A percentile compares a stretch with the other conserved stretches of the same genome.
Conservation (phyloP, 2,797 vertebrate species). For the Mormyrus hasselquistii region DNA sequence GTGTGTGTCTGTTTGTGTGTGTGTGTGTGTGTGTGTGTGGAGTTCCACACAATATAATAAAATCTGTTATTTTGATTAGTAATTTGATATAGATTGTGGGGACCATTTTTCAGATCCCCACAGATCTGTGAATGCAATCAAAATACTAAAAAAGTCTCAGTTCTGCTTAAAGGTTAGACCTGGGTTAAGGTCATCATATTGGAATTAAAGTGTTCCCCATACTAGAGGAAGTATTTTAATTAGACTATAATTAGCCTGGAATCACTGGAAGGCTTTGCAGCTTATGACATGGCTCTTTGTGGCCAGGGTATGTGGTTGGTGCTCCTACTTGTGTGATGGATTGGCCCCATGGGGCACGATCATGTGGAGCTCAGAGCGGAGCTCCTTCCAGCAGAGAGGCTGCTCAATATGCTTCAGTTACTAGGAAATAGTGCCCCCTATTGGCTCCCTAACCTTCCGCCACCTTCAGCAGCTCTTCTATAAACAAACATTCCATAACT, state of each 20-base stretch:
- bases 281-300: neutral
- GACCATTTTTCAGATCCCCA: neutral
- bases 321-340: neutral
- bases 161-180: neutral
- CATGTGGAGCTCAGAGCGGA: neutral
- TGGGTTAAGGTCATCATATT: neutral
- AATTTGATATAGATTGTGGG: neutral
- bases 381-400: neutral
- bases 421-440: neutral
- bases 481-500: neutral
- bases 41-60: neutral
- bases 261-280: neutral
- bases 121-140: neutral
- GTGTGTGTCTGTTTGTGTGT: too few relatives aligned
- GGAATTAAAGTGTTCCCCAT: neutral
- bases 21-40: neutral
- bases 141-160: neutral
- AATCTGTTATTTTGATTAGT: neutral
- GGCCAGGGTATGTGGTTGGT: neutral
- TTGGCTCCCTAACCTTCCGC: neutral
- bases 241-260: neutral
- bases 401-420: neutral
- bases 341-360: neutral
- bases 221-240: constrained; percentile 1
- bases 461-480: neutral